Evolutionary conservation across 2,797 vertebrate genomes (phyloP), one percentile per base, ranked within the genome.

Genomic region (Enteromius thamalakanensis): DNA sequence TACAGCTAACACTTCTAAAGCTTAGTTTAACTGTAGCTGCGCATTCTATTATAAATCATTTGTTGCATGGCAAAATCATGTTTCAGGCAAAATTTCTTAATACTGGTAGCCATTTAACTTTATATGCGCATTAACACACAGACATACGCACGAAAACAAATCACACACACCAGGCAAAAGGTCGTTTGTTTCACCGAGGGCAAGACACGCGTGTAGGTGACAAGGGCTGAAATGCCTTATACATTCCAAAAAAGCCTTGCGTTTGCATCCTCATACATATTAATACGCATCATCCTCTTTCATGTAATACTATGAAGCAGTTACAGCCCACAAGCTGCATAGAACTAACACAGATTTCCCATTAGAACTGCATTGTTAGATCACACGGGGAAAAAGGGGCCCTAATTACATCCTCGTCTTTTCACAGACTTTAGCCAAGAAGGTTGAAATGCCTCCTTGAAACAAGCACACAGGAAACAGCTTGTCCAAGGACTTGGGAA

Each of bases 391-490:
- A 58, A 67, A 83, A 76, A 68, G 29, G 4, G 49, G 42, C 9
- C 83, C 23, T 69, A 80, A 80, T 75, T 55, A 69, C 60, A 47
- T 70, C 75, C 65, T 21, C 29, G 34, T 80, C 51, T 51, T 72
- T 62, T 71, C 65, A 79, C 64, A 78, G 55, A 64, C 70, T 83
- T 78, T 15, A 77, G 53, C 75, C 40, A 62, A 64, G 82, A 37
- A 78, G 65, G 75, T 78, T 83, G 53, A 82, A 82, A 76, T 51
- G 23, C 80, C 71, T 82, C 62, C 60, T 47, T 75, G 60, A 88
- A 90, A 90, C 81, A 55, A 83, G 87, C 83, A 62, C 82, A 65
- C 64, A 67, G 70, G 86, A 77, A 83, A 85, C 81, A 86, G 80
- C 84, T 83, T 79, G 76, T 75, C 47, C 76, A 82, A 72, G 84